These are phyloP conservation scores for Zaprionus africanus DNA, from an alignment of 1,140 invertebrate genomes.

Conservation along the genomic window DNA sequence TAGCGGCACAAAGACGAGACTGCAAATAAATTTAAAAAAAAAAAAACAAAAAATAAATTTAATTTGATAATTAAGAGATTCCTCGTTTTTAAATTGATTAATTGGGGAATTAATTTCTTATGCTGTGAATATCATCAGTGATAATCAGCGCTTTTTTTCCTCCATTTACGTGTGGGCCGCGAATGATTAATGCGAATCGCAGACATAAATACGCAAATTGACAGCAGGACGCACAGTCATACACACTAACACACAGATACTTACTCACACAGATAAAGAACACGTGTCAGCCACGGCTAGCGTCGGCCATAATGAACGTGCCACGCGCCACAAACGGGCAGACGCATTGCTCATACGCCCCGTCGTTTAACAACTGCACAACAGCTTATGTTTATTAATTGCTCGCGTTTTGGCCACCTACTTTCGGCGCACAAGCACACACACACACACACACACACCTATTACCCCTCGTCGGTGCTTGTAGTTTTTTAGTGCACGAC, in stretches of 20 bases:
- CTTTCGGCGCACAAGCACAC: conserved; percentile 19
- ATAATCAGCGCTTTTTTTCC: conserved; percentile 19
- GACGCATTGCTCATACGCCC: conserved; percentile 42
- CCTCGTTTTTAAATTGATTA: conserved; percentile 7
- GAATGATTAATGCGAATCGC: conserved; percentile 43
- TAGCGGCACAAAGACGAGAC: not conserved
- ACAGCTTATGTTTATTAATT: conserved; percentile 55
- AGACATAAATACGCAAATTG: conserved; percentile 33
- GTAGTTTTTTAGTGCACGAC: conserved; percentile 48
- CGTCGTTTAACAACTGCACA: conserved; percentile 20
- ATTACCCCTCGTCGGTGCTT: conserved; percentile 1
- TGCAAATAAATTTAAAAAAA: conserved; percentile 21
- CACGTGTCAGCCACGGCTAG: conserved; percentile 30
- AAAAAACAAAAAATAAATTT: conserved; percentile 1
- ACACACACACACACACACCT: conserved; percentile 1
- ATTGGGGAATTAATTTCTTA: conserved; percentile 11
- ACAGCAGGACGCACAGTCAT: conserved; percentile 16
- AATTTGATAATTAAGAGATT: not conserved
- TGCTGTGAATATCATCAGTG: not conserved
- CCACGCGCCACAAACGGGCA: conserved; percentile 41
- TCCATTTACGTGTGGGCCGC: not conserved
- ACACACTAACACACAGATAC: conserved; percentile 8
- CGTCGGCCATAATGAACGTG: conserved; percentile 36
- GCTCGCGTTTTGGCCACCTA: conserved; percentile 33
- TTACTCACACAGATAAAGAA: conserved; percentile 6